These are phyloP conservation scores for Eupristina koningsbergeri DNA, from an alignment of 1,140 invertebrate genomes.

Conservation along the genomic window DNA sequence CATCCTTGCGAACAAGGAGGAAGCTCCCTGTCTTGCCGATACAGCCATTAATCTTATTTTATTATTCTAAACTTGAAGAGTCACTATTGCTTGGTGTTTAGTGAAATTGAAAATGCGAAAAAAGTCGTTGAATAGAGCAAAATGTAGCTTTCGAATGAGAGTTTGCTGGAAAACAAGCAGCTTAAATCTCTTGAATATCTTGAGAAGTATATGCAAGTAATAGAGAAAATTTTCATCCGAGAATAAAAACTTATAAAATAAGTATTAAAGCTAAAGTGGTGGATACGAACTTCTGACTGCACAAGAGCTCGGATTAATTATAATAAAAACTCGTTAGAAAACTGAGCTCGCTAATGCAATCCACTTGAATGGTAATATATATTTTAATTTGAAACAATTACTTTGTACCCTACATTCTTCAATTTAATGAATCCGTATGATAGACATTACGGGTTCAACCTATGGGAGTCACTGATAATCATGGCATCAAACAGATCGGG, in stretches of 20 bases:
- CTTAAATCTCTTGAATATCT: no score
- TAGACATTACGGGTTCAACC: not conserved
- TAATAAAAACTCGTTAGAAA: not conserved
- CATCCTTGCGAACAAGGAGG: conserved; percentile 17
- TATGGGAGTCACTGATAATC: not conserved
- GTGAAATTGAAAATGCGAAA: no score
- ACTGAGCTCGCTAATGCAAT: not conserved
- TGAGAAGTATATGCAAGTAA: no score
- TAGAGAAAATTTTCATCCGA: no score
- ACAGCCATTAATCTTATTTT: not conserved
- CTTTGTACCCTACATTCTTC: not conserved
- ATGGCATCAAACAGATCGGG: not conserved
- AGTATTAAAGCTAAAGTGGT: no score
- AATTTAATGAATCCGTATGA: not conserved
- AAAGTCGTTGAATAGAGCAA: no score
- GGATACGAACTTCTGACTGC: not conserved
- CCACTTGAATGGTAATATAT: not conserved
- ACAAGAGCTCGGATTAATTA: not conserved
- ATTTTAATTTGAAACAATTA: conserved; percentile 19
- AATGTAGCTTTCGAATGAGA: no score
- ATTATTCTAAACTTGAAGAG: no score
- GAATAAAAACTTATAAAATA: no score
- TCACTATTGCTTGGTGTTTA: no score
- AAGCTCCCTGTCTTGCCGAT: not conserved
- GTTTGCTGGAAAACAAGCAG: no score